Base-by-base conservation (phyloP, 2,888 invertebrate species). In the Lymantria monacha region DNA sequence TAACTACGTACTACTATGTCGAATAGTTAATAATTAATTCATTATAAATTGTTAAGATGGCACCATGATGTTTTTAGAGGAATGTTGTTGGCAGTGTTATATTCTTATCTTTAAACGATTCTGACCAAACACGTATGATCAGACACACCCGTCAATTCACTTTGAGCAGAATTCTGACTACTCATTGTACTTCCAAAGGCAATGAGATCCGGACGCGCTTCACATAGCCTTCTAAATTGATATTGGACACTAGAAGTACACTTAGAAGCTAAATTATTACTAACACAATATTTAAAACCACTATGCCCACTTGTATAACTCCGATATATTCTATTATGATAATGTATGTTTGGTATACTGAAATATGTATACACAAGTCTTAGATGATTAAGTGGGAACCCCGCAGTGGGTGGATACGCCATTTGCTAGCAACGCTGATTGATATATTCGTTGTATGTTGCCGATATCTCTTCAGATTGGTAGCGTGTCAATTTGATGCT, bases 401-500 rank as follows among this genome's bases (percentile, higher is more conserved):
- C 55, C 49, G 30, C 50, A 48, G 60, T 51, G 74, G 69, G 79
- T 61, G 59, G 62, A 85, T 87, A 89, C 89, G 92, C 93, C 93
- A 91, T 85, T 90, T 93, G 95, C 94, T 95, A 95, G 95, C 95
- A 95, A 68, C 94, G 93, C 75, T 94, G 93, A 78, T 89, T 93
- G 83, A 94, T 92, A 85, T 97, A 97, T 68, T 97, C 96, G 77
- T 94, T 94, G 92, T 97, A 98, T 61, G 95, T 93, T 74, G 97
- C 96, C 42, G 97, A 96, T 55, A 98, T 94, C 92, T 98, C 98
- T 88, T 98, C 98, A 72, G 98, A 98, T 85, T 98, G 98, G 90
- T 99, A 99, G 69, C 98, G 96, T 48, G 98, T 98, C 74, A 99
- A 92, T 88, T 97, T 98, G 81, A 99, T 96, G 81, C 95, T 95